Conservation (phyloP, 2,888 invertebrate genomes). For the Chrysomela aeneicollis region DNA sequence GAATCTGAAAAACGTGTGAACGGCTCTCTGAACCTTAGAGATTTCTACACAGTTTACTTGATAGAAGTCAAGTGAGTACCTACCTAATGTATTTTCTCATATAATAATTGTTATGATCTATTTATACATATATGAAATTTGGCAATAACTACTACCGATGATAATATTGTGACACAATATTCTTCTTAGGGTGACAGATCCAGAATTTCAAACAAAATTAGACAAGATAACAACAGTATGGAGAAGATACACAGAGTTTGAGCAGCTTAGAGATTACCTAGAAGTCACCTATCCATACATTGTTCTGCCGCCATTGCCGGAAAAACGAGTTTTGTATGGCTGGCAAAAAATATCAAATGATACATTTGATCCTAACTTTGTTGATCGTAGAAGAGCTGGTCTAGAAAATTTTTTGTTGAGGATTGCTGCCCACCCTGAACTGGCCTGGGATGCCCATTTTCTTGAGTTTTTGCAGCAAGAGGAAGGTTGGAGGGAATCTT, state of each 20-base stretch:
- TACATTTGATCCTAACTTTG: conserved; percentile 84
- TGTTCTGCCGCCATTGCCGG: conserved; percentile 82
- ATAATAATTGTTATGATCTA: conserved; percentile 8
- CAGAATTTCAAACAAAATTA: conserved; percentile 66
- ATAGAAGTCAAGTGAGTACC: conserved; percentile 81
- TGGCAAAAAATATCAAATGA: conserved; percentile 82
- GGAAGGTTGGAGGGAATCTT: conserved; percentile 80
- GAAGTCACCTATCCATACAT: conserved; percentile 81
- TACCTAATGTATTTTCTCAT: not conserved
- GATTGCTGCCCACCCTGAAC: conserved; percentile 76
- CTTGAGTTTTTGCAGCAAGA: conserved; percentile 81
- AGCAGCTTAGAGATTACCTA: conserved; percentile 78
- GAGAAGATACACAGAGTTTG: conserved; percentile 86
- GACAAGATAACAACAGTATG: conserved; percentile 74
- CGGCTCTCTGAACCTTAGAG: conserved; percentile 76
- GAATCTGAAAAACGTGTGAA: conserved; percentile 81
- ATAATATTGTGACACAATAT: not conserved
- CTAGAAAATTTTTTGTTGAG: conserved; percentile 82
- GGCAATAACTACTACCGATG: too few relatives aligned
- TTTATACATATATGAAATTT: too few relatives aligned
- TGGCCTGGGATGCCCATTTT: conserved; percentile 79
- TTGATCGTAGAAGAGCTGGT: conserved; percentile 82
- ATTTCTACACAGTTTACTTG: conserved; percentile 80
- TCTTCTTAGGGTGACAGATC: conserved; percentile 70
- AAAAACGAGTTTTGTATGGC: conserved; percentile 77